phyloP scores from a whole-genome alignment of 2,797 vertebrate species.

The Meriones psammophilus region DNA sequence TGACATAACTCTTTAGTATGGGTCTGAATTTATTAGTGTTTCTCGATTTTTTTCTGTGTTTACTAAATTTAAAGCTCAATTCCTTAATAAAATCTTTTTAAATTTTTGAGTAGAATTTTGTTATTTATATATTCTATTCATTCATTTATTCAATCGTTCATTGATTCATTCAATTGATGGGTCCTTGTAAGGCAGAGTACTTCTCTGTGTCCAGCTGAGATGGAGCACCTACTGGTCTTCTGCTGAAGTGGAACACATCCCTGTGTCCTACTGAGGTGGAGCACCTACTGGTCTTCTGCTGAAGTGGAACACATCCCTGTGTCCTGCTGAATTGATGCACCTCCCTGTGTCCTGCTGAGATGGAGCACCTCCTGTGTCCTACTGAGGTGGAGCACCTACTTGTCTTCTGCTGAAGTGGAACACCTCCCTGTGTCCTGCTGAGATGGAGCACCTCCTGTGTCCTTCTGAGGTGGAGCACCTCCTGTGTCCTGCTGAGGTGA shows the following conservation, averaged over 20 bases:
- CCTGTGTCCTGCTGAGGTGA: neutral
- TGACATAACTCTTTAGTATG: neutral
- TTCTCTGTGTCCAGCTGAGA: neutral
- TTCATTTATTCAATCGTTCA: neutral
- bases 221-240: neutral
- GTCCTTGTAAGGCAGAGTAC: neutral
- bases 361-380: too few relatives aligned
- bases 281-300: neutral
- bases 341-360: neutral
- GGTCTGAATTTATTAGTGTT: neutral
- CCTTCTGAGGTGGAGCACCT: neutral
- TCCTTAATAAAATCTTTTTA: conserved; percentile 38
- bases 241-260: neutral
- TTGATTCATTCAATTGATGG: neutral
- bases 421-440: neutral
- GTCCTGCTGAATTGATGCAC: neutral
- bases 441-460: neutral
- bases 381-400: too few relatives aligned
- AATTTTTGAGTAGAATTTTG: conserved; percentile 10
- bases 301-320: neutral
- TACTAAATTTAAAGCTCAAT: neutral
- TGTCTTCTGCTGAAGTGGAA: neutral
- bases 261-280: too few relatives aligned
- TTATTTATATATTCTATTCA: conserved; percentile 30
- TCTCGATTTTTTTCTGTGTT: neutral